Conservation (phyloP, 2,113 vertebrate genomes). For the Phaethon lepturus region DNA sequence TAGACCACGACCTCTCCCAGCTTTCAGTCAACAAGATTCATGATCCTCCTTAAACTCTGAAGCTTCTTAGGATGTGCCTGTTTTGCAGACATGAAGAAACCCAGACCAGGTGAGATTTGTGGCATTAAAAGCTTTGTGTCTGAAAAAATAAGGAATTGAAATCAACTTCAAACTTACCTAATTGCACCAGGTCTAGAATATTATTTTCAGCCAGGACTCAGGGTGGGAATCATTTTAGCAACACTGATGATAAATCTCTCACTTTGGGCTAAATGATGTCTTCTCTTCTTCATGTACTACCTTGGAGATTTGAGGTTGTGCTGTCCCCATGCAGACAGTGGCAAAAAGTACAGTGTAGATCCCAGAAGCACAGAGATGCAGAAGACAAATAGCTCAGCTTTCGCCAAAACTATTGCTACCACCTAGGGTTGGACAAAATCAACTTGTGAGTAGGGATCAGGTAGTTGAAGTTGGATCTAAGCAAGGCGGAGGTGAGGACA, state of each 20-base stretch:
- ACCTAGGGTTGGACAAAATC: fast-evolving
- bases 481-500: background rate
- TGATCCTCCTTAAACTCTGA: background rate
- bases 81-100: background rate
- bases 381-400: background rate
- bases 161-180: background rate
- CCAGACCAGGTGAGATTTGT: background rate
- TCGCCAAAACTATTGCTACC: background rate
- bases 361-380: background rate
- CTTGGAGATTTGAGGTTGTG: background rate
- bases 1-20: background rate
- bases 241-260: background rate
- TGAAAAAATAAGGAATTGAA: background rate
- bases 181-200: background rate
- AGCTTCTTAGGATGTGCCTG: background rate
- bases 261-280: background rate
- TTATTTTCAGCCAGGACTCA: background rate
- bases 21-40: background rate
- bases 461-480: background rate
- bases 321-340: background rate
- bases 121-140: background rate
- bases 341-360: background rate
- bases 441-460: background rate
- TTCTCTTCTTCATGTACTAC: background rate
- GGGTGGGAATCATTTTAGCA: background rate